Evolutionary conservation across 2,797 vertebrate species (phyloP), one percentile per base, ranked within the genome.

Genomic region (Nannoperca obscura): DNA sequence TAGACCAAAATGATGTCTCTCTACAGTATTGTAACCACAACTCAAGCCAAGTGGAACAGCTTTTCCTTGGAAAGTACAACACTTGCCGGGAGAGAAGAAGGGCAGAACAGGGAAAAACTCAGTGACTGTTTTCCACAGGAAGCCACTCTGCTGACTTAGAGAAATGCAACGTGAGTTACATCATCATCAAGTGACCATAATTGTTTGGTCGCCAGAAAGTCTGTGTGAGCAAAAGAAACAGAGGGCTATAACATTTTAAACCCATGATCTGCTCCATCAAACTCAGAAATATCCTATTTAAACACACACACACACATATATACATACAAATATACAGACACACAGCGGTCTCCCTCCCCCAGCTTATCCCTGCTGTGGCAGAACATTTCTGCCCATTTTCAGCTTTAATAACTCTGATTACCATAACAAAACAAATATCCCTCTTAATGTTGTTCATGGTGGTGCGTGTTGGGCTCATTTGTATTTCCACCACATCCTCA

Each of bases 131-230:
- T 88, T 82, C 82, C 88, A 89, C 80, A 88, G 82, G 85, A 90
- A 82, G 71, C 68, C 49, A 14, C 70, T 76, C 67, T 78, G 83
- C 81, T 90, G 86, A 91, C 85, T 83, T 67, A 1, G 71, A 85
- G 73, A 89, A 90, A 87, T 70, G 71, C 86, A 86, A 60, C 44
- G 14, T 22, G 42, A 59, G 73, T 88, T 90, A 85, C 75, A 80
- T 90, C 90, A 91, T 77, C 59, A 73, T 58, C 22, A 54, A 76
- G 72, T 82, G 81, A 86, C 54, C 68, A 14, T 47, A 52, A 53
- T 17, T 34, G 64, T 68, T 65, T 42, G 53, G 64, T 55, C 76
- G 32, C 46, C 53, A 72, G 14, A 84, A 60, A 68, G 44, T 66
- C 66, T 57, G 36, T 15, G 19, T 50, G 55, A 64, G 65, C 1